Base-by-base conservation (phyloP, 2,113 vertebrate genomes). In the Abramis brama region DNA sequence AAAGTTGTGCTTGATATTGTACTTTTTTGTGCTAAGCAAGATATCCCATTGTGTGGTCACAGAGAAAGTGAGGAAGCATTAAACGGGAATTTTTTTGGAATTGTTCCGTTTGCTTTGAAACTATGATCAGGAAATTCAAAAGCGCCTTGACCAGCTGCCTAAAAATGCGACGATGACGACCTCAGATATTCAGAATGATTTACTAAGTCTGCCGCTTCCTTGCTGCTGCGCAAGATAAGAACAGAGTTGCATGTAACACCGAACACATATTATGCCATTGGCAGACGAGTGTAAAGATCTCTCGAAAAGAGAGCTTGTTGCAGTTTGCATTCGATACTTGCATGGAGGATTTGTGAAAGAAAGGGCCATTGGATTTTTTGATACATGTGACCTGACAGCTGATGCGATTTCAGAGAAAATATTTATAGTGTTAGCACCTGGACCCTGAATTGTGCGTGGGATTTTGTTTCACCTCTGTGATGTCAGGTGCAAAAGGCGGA, bases 101-200 rank as follows among this genome's bases (percentile, higher is more conserved):
- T 79, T 79, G n/a, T 85, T 87, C 21, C 52, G 73, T 55, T 76
- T 87, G 27, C 27, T 83, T 64, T 85, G 23, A 52, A 87, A 89
- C 33, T 87, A 87, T 39, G 86, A 87, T 52, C 30, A 60, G 12
- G 68, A 78, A 74, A 83, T 87, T 62, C 23, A 87, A 83, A 87
- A 52, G 23, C 59, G 62, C 36, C 74, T 77, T 2, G 68, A 82
- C 4, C 60, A 85, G 59, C 55, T 85, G 33, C 71, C 86, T 15
- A 27, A 57, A 70, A 87, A 83, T 83, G 84, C 19, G 2, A 64
- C 74, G 27, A 79, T 52, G 25, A 73, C 33, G 21, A 73, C 43
- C 27, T 64, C 11, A 39, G 80, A 87, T 11, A 59, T 84, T 21
- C 80, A 87, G 47, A 68, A 90, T 30, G 52, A 89, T 30, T 83